phyloP scores from a whole-genome alignment of 2,888 invertebrate genomes.

The Hybos culiciformis region DNA sequence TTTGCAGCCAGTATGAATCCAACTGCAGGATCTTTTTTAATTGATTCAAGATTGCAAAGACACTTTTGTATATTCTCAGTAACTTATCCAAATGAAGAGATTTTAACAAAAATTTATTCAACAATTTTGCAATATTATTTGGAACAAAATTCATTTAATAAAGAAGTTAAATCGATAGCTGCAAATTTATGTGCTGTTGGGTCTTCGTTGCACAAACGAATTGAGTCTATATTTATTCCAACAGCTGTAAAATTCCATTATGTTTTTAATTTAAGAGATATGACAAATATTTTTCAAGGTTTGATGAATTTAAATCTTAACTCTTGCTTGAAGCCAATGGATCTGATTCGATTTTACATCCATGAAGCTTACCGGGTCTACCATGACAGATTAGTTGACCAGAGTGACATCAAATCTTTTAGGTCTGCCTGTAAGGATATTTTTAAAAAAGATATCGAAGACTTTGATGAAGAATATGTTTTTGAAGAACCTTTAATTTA shows the following conservation, averaged over 20 bases:
- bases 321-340: constrained; percentile 52
- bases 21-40: constrained; percentile 91
- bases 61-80: constrained; percentile 80
- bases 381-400: constrained; percentile 78
- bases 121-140: constrained; percentile 64
- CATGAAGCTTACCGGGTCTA: constrained; percentile 88
- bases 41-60: constrained; percentile 78
- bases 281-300: constrained; percentile 90
- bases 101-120: constrained; percentile 70
- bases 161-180: constrained; percentile 28
- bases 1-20: constrained; percentile 96
- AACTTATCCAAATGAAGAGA: constrained; percentile 66
- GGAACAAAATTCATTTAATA: constrained; percentile 51
- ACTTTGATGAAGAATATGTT: constrained; percentile 61
- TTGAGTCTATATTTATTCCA: constrained; percentile 68
- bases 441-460: constrained; percentile 67
- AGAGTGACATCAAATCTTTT: constrained; percentile 60
- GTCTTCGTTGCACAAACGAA: constrained; percentile 60
- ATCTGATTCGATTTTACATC: constrained; percentile 71
- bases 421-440: constrained; percentile 59
- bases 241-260: constrained; percentile 95
- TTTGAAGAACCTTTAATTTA: constrained; percentile 68
- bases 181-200: constrained; percentile 48
- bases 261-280: constrained; percentile 79
- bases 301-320: constrained; percentile 69